phyloP scores from a whole-genome alignment of 30 jellyfish, hydroid and myxozoan genomes.

The Cassiopea xamachana region DNA sequence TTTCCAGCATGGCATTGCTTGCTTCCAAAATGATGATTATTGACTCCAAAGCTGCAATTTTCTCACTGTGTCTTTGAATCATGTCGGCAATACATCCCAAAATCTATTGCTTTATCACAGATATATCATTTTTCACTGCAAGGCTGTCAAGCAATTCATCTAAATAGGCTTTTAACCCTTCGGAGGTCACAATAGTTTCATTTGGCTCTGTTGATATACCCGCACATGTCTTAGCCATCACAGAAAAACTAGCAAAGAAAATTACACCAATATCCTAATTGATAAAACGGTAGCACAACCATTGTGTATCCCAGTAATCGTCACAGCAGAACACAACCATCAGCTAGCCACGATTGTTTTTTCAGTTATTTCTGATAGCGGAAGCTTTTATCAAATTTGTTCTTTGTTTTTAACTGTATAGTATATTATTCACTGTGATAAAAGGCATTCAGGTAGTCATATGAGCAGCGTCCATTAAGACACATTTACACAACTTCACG shows the following conservation, averaged over 20 bases:
- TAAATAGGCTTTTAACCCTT: not conserved
- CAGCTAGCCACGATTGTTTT: too few species aligned
- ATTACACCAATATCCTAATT: not conserved
- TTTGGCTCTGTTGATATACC: not conserved
- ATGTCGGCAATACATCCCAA: not conserved
- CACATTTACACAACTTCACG: too few species aligned
- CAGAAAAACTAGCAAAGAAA: not conserved
- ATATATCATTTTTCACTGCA: not conserved
- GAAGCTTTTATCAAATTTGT: too few species aligned
- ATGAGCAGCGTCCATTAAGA: too few species aligned
- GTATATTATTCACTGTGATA: too few species aligned
- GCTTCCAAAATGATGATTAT: not conserved
- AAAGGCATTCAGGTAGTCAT: too few species aligned
- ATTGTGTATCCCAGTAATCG: too few species aligned
- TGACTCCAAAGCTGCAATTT: not conserved
- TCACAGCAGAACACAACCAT: too few species aligned
- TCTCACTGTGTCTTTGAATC: constrained; percentile 1
- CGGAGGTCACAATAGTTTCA: not conserved
- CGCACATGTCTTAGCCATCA: not conserved
- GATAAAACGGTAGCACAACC: too few species aligned
- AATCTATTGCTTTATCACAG: not conserved
- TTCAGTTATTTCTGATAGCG: too few species aligned
- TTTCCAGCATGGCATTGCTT: constrained; percentile 8
- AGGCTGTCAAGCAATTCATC: not conserved
- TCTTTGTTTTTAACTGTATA: too few species aligned